These are phyloP conservation scores for Anthoscopus minutus DNA, from an alignment of 2,113 vertebrate species.

Conservation along the genomic window DNA sequence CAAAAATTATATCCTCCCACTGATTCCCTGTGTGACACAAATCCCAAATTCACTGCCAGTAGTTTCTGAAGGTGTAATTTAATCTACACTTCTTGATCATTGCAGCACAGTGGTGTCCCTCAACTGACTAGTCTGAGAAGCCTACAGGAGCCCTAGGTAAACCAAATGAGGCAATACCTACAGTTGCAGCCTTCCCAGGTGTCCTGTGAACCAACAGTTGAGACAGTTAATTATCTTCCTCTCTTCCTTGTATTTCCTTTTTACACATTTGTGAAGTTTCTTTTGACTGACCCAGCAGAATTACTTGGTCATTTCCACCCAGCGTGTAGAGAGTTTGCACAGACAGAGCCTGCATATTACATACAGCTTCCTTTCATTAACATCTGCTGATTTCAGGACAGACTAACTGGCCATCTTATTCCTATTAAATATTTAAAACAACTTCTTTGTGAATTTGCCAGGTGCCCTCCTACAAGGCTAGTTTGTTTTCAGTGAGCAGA, in stretches of 20 bases:
- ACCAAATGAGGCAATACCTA: neutral
- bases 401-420: neutral
- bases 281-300: neutral
- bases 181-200: neutral
- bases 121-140: neutral
- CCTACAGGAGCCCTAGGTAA: neutral
- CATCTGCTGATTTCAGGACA: neutral
- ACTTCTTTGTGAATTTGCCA: neutral
- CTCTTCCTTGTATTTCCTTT: neutral
- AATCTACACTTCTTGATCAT: neutral
- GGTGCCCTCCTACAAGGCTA: neutral
- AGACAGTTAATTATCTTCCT: neutral
- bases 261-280: neutral
- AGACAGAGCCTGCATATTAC: neutral
- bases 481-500: neutral
- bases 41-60: neutral
- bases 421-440: conserved; percentile 2
- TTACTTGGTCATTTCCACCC: neutral
- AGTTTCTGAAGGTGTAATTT: neutral
- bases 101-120: neutral
- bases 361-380: neutral
- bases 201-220: neutral
- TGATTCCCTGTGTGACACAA: neutral
- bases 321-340: neutral
- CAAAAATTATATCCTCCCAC: neutral